Evolutionary conservation across 2,113 vertebrate genomes (phyloP).

Genomic region (Anthoscopus minutus): DNA sequence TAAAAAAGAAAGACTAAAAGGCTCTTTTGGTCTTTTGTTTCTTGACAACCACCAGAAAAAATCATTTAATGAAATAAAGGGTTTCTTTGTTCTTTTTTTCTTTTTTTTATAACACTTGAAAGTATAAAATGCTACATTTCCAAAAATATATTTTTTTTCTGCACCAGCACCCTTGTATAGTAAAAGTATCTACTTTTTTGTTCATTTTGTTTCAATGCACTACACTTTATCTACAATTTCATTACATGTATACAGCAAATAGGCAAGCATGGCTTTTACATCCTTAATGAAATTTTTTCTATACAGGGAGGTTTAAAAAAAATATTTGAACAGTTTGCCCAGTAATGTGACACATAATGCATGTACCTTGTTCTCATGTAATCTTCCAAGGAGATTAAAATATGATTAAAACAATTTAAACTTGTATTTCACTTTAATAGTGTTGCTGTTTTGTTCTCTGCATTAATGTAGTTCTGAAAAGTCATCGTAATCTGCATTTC

Average conservation of each 20-base stretch:
- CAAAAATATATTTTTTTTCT: constrained; percentile 92
- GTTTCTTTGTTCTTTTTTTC: constrained; percentile 88
- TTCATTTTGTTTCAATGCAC: constrained; percentile 83
- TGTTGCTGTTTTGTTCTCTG: constrained; percentile 72
- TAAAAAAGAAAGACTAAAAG: constrained; percentile 84
- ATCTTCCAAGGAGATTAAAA: constrained; percentile 71
- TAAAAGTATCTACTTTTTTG: constrained; percentile 85
- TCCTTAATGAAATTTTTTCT: constrained; percentile 84
- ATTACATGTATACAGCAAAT: constrained; percentile 90
- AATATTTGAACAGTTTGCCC: constrained; percentile 83
- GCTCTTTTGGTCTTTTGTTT: constrained; percentile 89
- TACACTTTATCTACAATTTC: constrained; percentile 90
- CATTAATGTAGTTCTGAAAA: constrained; percentile 67
- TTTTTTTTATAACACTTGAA: constrained; percentile 90
- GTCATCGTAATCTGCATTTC: constrained; percentile 61
- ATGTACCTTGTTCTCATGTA: constrained; percentile 82
- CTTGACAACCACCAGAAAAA: constrained; percentile 86
- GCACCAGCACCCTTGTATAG: constrained; percentile 88
- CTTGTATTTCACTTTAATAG: constrained; percentile 65
- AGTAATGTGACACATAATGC: constrained; percentile 87
- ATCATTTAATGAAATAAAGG: constrained; percentile 92
- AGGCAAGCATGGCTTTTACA: constrained; percentile 96
- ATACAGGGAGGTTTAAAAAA: constrained; percentile 86
- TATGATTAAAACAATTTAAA: constrained; percentile 70
- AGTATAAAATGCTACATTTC: constrained; percentile 93